phyloP scores from a whole-genome alignment of 2,888 invertebrate genomes.

The Athetis lepigone region DNA sequence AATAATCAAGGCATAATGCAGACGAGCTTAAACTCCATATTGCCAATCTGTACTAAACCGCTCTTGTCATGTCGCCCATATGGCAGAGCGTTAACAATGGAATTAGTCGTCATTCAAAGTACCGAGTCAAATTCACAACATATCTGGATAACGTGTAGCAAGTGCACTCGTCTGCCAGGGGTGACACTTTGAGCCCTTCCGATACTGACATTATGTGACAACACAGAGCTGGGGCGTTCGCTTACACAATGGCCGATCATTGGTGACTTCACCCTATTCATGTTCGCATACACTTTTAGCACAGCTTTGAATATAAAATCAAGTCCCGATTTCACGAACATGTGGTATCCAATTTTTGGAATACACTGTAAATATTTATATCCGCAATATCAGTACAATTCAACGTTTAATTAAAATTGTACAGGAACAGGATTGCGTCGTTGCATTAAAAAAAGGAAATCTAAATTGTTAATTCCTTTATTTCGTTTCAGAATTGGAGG shows the following conservation, averaged over 20 bases:
- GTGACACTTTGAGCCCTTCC: constrained; percentile 88
- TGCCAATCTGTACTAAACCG: constrained; percentile 75
- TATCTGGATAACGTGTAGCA: constrained; percentile 87
- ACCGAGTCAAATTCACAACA: constrained; percentile 83
- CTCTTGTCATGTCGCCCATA: constrained; percentile 85
- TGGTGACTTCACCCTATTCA: constrained; percentile 80
- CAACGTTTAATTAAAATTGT: constrained; percentile 40
- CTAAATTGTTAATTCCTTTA: constrained; percentile 66
- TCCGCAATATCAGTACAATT: constrained; percentile 3
- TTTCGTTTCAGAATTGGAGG: constrained; percentile 74
- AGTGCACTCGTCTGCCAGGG: constrained; percentile 86
- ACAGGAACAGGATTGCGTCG: constrained; percentile 18
- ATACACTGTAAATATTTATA: too few relatives aligned
- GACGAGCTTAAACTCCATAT: constrained; percentile 65
- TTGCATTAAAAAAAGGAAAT: constrained; percentile 53
- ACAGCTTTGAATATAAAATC: constrained; percentile 65
- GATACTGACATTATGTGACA: constrained; percentile 89
- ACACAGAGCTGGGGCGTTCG: constrained; percentile 79
- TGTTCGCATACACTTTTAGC: constrained; percentile 64
- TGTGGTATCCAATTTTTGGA: constrained; percentile 50
- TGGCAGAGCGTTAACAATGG: constrained; percentile 87
- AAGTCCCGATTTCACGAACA: constrained; percentile 53
- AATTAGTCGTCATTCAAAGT: constrained; percentile 90
- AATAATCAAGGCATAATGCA: constrained; percentile 55
- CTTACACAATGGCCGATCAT: constrained; percentile 84